Conservation (phyloP, 1,140 invertebrate species). For the Trachymyrmex septentrionalis region DNA sequence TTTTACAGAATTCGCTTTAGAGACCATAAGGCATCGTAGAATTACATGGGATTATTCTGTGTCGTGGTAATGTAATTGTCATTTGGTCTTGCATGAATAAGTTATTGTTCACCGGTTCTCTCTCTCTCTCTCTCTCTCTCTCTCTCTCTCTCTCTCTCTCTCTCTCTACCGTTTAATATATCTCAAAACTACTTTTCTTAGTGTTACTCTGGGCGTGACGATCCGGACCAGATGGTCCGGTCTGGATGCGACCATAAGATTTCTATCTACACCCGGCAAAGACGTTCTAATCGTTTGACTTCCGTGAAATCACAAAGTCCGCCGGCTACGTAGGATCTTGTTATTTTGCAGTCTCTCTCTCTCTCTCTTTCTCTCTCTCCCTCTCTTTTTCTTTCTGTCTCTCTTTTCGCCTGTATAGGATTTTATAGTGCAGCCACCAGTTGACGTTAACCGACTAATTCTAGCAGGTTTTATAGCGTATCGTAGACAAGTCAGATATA, state of each 20-base stretch:
- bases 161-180: constrained; percentile 34
- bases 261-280: constrained; percentile 49
- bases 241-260: constrained; percentile 29
- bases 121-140: too few relatives aligned
- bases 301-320: constrained; percentile 51
- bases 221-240: constrained; percentile 53
- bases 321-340: constrained; percentile 32
- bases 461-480: constrained; percentile 20
- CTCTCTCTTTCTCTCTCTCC: too few relatives aligned
- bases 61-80: constrained; percentile 3
- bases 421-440: constrained; percentile 1
- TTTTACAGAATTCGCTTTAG: neutral
- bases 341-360: constrained; percentile 12
- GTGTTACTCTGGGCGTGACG: constrained; percentile 53
- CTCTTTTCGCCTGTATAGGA: neutral
- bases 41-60: constrained; percentile 5
- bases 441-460: constrained; percentile 20
- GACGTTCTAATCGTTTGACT: constrained; percentile 50
- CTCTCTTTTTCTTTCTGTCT: too few relatives aligned
- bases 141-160: too few relatives aligned
- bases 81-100: constrained; percentile 32
- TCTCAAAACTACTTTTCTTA: constrained; percentile 31
- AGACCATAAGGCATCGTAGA: neutral
- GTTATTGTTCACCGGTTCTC: constrained; percentile 46
- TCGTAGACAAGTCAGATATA: neutral